Evolutionary conservation across 2,113 vertebrate species (phyloP).

Genomic region (Brienomyrus brachyistius): DNA sequence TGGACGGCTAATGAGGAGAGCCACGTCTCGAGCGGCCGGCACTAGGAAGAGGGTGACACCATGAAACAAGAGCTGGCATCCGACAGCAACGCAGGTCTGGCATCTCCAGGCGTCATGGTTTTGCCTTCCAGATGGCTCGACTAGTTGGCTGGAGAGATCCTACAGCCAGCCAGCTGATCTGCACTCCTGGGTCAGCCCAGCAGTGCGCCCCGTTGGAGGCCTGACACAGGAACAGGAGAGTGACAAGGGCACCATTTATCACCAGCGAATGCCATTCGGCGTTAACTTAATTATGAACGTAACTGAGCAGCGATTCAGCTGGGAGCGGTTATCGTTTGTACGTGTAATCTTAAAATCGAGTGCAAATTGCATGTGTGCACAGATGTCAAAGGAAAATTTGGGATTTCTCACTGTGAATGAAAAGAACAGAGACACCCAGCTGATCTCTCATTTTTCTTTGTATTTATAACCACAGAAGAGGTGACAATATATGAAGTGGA

Average conservation of each 20-base stretch:
- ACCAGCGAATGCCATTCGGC: not conserved
- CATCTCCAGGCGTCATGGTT: not conserved
- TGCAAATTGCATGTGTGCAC: not conserved
- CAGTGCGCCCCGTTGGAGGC: not conserved
- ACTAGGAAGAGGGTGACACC: not conserved
- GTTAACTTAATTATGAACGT: not conserved
- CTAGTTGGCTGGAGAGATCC: constrained; percentile 35
- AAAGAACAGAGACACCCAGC: not conserved
- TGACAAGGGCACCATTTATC: constrained; percentile 13
- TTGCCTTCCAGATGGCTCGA: constrained; percentile 46
- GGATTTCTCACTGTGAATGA: not conserved
- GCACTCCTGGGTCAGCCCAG: constrained; percentile 8
- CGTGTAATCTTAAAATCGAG: not conserved
- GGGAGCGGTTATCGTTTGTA: not conserved
- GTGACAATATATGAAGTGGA: not conserved
- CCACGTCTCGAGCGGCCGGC: not conserved
- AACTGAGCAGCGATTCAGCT: not conserved
- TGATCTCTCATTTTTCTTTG: not conserved
- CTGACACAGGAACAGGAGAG: not conserved
- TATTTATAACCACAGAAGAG: not conserved
- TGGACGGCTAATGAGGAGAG: not conserved
- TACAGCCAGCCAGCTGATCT: constrained; percentile 41
- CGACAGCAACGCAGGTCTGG: not conserved
- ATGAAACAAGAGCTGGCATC: constrained; percentile 1
- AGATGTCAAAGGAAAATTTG: not conserved